Evolutionary conservation across 1,140 invertebrate species (phyloP).

Genomic region (Microvelia longipes): DNA sequence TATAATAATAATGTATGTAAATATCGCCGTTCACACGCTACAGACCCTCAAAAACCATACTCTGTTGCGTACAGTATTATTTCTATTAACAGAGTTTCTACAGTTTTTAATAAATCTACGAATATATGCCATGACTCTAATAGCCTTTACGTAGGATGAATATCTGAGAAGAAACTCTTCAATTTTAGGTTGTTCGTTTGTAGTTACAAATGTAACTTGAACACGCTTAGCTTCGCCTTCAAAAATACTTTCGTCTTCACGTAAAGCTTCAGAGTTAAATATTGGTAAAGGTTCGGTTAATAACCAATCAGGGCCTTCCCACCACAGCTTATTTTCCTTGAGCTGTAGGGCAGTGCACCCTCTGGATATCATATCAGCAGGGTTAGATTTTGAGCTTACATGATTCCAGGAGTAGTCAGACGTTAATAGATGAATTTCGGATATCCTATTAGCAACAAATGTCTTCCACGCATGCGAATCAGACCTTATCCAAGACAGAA

Average conservation of each 20-base stretch:
- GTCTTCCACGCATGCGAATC: neutral
- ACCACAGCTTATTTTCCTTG: constrained; percentile 16
- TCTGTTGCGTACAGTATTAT: no score
- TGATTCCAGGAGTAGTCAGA: neutral
- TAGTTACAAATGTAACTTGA: neutral
- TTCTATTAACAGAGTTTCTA: no score
- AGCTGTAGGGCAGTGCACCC: constrained; percentile 14
- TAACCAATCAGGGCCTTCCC: constrained; percentile 18
- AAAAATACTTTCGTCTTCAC: neutral
- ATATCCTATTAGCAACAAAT: neutral
- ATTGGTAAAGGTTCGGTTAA: neutral
- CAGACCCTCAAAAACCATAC: no score
- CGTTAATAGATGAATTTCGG: constrained; percentile 13
- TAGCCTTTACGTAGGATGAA: neutral
- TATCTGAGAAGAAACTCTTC: neutral
- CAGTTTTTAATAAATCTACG: neutral
- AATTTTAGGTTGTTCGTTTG: no score
- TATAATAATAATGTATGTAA: no score
- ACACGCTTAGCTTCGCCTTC: neutral
- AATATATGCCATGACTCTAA: neutral
- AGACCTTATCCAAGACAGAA: neutral
- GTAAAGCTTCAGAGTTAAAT: neutral
- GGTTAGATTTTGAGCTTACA: constrained; percentile 22
- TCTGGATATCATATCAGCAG: constrained; percentile 25
- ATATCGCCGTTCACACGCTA: no score